A percentile compares a stretch with the other conserved stretches of the same genome.
Evolutionary conservation across 2,113 vertebrate species (phyloP).

Genomic region (Sebastes schlegelii): DNA sequence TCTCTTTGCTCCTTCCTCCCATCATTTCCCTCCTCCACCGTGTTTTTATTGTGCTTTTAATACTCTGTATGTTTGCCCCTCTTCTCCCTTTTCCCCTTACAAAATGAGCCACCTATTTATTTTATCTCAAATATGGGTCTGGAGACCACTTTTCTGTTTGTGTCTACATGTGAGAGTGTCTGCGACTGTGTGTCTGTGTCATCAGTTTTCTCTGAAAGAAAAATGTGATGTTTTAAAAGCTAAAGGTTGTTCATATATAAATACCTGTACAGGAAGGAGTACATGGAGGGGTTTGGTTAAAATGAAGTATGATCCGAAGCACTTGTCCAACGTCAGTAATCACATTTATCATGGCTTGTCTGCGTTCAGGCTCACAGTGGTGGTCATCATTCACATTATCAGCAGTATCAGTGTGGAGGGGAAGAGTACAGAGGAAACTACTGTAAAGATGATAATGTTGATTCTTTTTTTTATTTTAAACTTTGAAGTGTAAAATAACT

Average conservation of each 20-base stretch:
- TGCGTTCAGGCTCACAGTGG: constrained; percentile 55
- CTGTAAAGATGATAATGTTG: constrained; percentile 98
- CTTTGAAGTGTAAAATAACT: constrained; percentile 98
- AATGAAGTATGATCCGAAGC: constrained; percentile 50
- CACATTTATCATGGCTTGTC: constrained; percentile 60
- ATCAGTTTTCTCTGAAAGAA: constrained; percentile 55
- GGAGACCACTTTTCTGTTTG: constrained; percentile 72
- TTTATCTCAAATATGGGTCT: constrained; percentile 71
- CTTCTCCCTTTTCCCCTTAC: constrained; percentile 10
- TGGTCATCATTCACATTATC: constrained; percentile 76
- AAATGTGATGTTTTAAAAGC: constrained; percentile 60
- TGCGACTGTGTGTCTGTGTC: constrained; percentile 40
- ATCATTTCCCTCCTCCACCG: constrained; percentile 5
- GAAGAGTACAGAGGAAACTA: constrained; percentile 87
- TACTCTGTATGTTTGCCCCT: constrained; percentile 26
- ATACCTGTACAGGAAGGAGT: constrained; percentile 64
- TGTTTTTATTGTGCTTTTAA: constrained; percentile 38
- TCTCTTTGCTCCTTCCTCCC: constrained; percentile 12
- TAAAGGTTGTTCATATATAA: constrained; percentile 58
- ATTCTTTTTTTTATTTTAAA: constrained; percentile 88
- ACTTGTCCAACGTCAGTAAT: constrained; percentile 52
- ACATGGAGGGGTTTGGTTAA: constrained; percentile 38
- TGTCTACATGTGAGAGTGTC: constrained; percentile 47
- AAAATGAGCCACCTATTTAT: constrained; percentile 77
- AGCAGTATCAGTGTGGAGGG: constrained; percentile 59